A percentile compares a stretch with the other conserved stretches of the same genome.
Evolutionary conservation across 2,797 vertebrate genomes (phyloP).

Genomic region (Syndactyla subalaris): DNA sequence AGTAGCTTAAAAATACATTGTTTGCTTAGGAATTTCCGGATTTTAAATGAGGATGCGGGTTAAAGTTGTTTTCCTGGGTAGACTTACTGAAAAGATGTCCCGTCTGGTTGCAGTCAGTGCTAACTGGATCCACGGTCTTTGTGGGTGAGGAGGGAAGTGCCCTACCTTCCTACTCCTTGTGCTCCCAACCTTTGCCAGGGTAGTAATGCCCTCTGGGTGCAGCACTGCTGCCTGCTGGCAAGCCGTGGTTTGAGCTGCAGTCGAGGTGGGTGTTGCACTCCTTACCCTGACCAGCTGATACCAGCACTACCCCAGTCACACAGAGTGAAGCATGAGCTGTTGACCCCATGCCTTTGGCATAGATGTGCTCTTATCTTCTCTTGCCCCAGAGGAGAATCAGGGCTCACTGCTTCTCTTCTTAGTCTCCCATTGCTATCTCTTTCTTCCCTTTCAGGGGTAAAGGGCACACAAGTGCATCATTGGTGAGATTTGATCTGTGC

Average conservation of each 20-base stretch:
- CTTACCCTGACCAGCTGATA: neutral
- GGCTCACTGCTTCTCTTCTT: neutral
- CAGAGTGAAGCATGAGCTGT: neutral
- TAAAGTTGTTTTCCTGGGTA: conserved; percentile 5
- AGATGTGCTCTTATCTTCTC: neutral
- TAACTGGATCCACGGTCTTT: neutral
- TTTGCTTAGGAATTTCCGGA: neutral
- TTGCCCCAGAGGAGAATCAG: neutral
- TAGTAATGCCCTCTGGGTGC: neutral
- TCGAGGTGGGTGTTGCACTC: neutral
- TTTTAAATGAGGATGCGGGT: neutral
- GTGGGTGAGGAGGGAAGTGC: neutral
- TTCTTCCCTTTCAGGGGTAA: neutral
- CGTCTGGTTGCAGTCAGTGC: neutral
- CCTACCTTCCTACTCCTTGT: neutral
- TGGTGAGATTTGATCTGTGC: neutral
- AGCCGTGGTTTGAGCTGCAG: neutral
- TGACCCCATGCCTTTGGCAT: neutral
- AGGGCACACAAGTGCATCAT: accelerated
- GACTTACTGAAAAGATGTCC: neutral
- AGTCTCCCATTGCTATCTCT: neutral
- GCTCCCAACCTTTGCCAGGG: neutral
- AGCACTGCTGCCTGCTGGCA: neutral
- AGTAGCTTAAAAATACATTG: neutral
- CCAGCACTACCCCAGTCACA: neutral